Conservation (phyloP, 1,140 invertebrate species). For the Phortica variegata region DNA sequence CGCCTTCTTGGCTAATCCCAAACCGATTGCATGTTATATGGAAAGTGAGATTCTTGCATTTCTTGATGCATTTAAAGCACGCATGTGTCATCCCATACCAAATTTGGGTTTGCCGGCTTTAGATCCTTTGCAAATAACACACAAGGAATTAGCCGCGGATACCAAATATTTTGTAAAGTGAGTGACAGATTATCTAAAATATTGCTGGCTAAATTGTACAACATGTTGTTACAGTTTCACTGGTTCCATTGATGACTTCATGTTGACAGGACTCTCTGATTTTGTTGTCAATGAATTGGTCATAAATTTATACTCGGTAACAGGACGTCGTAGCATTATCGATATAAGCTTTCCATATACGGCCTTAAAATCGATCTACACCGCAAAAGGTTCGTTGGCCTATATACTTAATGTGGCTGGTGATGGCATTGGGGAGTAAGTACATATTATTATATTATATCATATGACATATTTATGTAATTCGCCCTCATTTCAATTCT, state of each 20-base stretch:
- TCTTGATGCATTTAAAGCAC: slow-evolving; percentile 29
- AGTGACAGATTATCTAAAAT: slow-evolving; percentile 5
- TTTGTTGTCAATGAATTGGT: slow-evolving; percentile 26
- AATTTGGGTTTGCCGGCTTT: slow-evolving; percentile 41
- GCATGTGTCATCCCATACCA: slow-evolving; percentile 51
- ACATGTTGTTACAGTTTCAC: slow-evolving; percentile 24
- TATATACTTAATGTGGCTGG: slow-evolving; percentile 42
- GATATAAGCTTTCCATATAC: slow-evolving; percentile 38
- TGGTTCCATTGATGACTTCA: slow-evolving; percentile 37
- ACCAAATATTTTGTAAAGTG: slow-evolving; percentile 46
- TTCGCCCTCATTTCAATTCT: background rate
- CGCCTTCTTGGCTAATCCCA: slow-evolving; percentile 17
- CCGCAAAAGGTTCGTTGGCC: slow-evolving; percentile 43
- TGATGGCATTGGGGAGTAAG: slow-evolving; percentile 46
- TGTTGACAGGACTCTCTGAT: slow-evolving; percentile 38
- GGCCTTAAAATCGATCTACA: slow-evolving; percentile 37
- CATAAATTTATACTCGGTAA: slow-evolving; percentile 10
- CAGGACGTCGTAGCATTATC: slow-evolving; percentile 21
- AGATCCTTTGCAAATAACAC: slow-evolving; percentile 34
- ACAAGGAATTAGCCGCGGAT: slow-evolving; percentile 22
- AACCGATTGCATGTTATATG: slow-evolving; percentile 20
- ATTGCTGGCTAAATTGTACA: background rate
- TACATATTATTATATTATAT: background rate
- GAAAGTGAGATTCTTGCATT: slow-evolving; percentile 28
- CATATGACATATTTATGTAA: background rate